These are phyloP conservation scores for Perognathus longimembris DNA, from an alignment of 2,113 vertebrate genomes.

Conservation along the genomic window DNA sequence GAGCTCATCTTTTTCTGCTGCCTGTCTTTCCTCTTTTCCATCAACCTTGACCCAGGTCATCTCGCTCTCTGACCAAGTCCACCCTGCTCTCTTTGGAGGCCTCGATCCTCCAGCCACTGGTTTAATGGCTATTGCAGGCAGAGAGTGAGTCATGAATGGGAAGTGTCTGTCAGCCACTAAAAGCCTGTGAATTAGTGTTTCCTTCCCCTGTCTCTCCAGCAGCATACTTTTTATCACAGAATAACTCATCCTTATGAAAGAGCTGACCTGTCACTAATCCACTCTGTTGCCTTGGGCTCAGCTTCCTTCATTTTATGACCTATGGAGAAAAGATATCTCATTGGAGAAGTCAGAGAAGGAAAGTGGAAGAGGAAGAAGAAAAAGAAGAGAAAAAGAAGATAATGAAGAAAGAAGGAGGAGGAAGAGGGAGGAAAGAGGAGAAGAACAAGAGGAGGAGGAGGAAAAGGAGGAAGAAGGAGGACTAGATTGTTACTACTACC, in stretches of 20 bases:
- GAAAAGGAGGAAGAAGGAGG: too few relatives aligned
- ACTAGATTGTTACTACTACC: too few relatives aligned
- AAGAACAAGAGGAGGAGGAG: too few relatives aligned
- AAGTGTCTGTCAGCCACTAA: conserved; percentile 70
- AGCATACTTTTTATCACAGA: conserved; percentile 52
- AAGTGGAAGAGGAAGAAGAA: too few relatives aligned
- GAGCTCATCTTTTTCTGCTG: neutral
- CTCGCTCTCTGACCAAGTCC: conserved; percentile 40
- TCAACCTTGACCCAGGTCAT: conserved; percentile 37
- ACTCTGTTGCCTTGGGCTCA: neutral
- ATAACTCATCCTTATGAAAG: conserved; percentile 53
- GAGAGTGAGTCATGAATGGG: conserved; percentile 38
- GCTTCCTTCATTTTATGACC: too few relatives aligned
- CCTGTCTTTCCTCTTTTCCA: neutral
- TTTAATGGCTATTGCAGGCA: conserved; percentile 45
- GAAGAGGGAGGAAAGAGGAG: too few relatives aligned
- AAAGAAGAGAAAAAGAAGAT: too few relatives aligned
- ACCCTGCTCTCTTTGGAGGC: neutral
- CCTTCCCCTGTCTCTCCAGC: conserved; percentile 29
- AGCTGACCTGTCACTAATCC: conserved; percentile 30
- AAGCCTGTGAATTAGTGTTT: conserved; percentile 69
- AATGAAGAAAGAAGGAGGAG: too few relatives aligned
- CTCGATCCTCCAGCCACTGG: neutral
- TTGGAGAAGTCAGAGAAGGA: neutral
- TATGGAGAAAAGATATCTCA: neutral